Evolutionary conservation across 2,797 vertebrate species (phyloP), one percentile per base, ranked within the genome.

Genomic region (Sphenodon punctatus): DNA sequence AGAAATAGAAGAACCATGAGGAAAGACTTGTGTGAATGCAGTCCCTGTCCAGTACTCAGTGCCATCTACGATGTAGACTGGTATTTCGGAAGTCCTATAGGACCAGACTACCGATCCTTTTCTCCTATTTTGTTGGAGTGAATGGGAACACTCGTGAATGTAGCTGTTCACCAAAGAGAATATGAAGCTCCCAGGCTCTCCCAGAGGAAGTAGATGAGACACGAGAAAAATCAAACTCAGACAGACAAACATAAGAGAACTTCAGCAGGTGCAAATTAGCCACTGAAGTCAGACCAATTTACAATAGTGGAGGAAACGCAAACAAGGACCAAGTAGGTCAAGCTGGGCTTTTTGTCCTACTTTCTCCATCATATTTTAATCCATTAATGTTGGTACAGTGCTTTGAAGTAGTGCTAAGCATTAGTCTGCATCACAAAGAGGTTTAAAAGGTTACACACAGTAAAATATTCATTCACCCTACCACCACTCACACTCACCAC

Each of bases 331-430:
- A n/a, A n/a, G n/a, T n/a, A n/a, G n/a, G n/a, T n/a, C n/a, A n/a
- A n/a, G n/a, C n/a, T n/a, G n/a, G n/a, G n/a, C n/a, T 89, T 45
- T 23, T 64, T 1, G 0, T 64, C 36, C 43, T 60, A 5, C 25
- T 80, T 70, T 16, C 30, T 49, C 19, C 25, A 12, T 43, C n/a
- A 34, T 15, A 65, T 75, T 45, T 22, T 22, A 74, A 4, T 23
- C 1, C 1, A 38, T 15, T 55, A 42, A 8, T 34, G 30, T n/a
- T 45, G 59, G 7, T n/a, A 17, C 0, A 0, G 23, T 2, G 0
- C 13, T 39, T 2, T 1, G 0, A 1, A 69, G 1, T 7, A 25
- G 12, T 67, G n/a, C 38, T 32, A 23, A 75, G 41, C 0, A 0
- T 11, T n/a, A 32, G 7, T 49, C 7, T 69, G 58, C 6, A 27